Percentiles rank a stretch among this genome's conserved stretches.
Evolutionary conservation across 2,888 invertebrate genomes (phyloP).

Genomic region (Lordiphosa fenestrarum): DNA sequence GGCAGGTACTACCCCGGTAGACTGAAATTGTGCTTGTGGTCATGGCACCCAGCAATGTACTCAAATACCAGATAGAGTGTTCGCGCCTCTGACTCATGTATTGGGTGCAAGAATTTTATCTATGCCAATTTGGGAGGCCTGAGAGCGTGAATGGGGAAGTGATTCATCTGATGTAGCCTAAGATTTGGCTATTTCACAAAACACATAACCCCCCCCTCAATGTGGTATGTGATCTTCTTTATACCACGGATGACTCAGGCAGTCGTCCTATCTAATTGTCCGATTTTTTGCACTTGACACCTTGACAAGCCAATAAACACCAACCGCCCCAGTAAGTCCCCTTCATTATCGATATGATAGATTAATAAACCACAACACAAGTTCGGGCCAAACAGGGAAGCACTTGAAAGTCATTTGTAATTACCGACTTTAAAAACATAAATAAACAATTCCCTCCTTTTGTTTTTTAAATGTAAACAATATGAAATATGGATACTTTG

Average conservation of each 20-base stretch:
- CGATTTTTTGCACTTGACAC: not conserved
- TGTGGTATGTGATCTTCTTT: no score
- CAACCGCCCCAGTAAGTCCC: conserved; percentile 4
- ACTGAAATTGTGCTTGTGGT: not conserved
- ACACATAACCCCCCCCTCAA: conserved; percentile 1
- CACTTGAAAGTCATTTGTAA: conserved; percentile 3
- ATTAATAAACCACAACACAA: conserved; percentile 1
- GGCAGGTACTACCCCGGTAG: conserved; percentile 13
- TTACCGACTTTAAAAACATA: not conserved
- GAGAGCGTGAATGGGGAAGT: no score
- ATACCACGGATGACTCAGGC: not conserved
- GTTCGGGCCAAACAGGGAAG: not conserved
- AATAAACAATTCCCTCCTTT: not conserved
- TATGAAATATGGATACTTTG: no score
- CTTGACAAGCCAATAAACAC: not conserved
- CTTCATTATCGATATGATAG: conserved; percentile 11
- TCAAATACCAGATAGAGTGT: not conserved
- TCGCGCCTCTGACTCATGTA: conserved; percentile 14
- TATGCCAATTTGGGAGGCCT: no score
- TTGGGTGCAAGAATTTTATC: conserved; percentile 1
- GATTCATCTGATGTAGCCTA: no score
- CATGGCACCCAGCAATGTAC: conserved; percentile 14
- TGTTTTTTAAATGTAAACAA: not conserved
- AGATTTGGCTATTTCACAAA: not conserved
- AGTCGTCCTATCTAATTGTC: not conserved